Percentiles rank a stretch among this genome's conserved stretches.
Evolutionary conservation across 2,113 vertebrate species (phyloP).

Genomic region (Rhinichthys klamathensis): DNA sequence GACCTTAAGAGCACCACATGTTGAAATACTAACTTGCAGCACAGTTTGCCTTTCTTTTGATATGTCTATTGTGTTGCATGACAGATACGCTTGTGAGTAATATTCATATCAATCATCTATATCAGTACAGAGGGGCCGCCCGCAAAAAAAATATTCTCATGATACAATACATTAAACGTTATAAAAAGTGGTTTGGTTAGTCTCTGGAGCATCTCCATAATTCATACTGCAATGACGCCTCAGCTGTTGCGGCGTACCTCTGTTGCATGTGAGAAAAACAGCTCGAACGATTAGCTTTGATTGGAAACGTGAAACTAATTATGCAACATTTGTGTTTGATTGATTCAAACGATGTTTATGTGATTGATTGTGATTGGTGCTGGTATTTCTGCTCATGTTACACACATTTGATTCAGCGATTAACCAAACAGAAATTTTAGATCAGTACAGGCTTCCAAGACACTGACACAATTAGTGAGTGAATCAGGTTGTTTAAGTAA

Average conservation of each 20-base stretch:
- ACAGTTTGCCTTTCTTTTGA: not conserved
- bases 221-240: slow-evolving; percentile 8
- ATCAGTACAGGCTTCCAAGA: slow-evolving; percentile 3
- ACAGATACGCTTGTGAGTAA: not conserved
- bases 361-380: slow-evolving; percentile 37
- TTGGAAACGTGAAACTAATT: slow-evolving; percentile 49
- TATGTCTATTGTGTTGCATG: not conserved
- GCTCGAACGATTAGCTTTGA: slow-evolving; percentile 41
- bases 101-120: not conserved
- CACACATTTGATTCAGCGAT: slow-evolving; percentile 9
- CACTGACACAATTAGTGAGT: not conserved
- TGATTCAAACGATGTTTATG: slow-evolving; percentile 37
- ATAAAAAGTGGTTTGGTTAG: not conserved
- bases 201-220: slow-evolving; percentile 16
- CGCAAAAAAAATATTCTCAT: not conserved
- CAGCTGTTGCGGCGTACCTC: slow-evolving; percentile 9
- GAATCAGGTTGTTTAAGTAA: slow-evolving; percentile 26
- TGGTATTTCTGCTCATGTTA: slow-evolving; percentile 45
- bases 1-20: slow-evolving; percentile 11
- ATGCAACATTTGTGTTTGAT: slow-evolving; percentile 45
- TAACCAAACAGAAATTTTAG: slow-evolving; percentile 3
- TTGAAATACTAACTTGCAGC: slow-evolving; percentile 33
- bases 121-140: not conserved
- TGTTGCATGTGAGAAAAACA: slow-evolving; percentile 32
- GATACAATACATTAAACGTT: not conserved